These are phyloP conservation scores for Nasonia oneida DNA, from an alignment of 2,888 invertebrate genomes.

Conservation along the genomic window DNA sequence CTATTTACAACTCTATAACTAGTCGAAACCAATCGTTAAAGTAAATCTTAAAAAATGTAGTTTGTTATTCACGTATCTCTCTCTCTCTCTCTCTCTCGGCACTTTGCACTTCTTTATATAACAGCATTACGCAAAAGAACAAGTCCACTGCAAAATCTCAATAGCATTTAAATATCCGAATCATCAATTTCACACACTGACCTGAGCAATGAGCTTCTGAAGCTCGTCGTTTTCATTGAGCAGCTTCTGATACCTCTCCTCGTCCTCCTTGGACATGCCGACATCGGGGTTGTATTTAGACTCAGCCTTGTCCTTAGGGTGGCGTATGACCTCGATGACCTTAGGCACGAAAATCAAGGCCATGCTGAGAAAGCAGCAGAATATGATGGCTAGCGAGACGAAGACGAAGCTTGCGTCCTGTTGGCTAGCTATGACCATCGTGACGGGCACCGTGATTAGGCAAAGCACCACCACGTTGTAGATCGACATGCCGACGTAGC, in stretches of 20 bases:
- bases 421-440: slow-evolving; percentile 97
- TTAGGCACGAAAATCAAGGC: slow-evolving; percentile 99
- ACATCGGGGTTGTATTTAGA: slow-evolving; percentile 92
- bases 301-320: slow-evolving; percentile 93
- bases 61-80: too few species aligned
- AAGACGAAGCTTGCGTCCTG: slow-evolving; percentile 99
- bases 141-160: background rate
- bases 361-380: slow-evolving; percentile 99
- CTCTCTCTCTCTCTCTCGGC: background rate
- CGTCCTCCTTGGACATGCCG: slow-evolving; percentile 93
- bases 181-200: slow-evolving; percentile 77
- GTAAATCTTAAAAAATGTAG: too few species aligned
- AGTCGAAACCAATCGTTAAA: too few species aligned
- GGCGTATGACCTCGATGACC: slow-evolving; percentile 94
- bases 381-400: slow-evolving; percentile 96
- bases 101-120: background rate
- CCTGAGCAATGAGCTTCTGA: slow-evolving; percentile 96
- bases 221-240: slow-evolving; percentile 97
- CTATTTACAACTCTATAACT: too few species aligned
- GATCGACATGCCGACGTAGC: slow-evolving; percentile 99
- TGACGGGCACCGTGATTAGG: slow-evolving; percentile 98
- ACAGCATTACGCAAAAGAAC: background rate
- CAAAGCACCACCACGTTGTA: slow-evolving; percentile 99
- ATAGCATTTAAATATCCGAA: background rate
- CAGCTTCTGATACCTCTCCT: slow-evolving; percentile 95